Evolutionary conservation across 2,888 invertebrate genomes (phyloP).

Genomic region (Laothoe populi): DNA sequence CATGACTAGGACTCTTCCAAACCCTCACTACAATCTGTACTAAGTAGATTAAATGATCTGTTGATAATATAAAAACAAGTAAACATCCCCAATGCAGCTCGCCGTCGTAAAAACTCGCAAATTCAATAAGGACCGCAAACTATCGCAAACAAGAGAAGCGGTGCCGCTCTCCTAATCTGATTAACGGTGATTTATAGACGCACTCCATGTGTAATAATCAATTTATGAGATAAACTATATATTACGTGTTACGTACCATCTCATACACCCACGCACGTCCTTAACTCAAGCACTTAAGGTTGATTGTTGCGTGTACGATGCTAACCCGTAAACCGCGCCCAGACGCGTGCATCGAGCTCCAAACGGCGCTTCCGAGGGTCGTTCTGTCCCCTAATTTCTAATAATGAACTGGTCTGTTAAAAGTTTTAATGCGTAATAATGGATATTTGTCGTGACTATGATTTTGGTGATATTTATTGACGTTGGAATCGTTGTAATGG

Average conservation of each 20-base stretch:
- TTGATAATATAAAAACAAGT: constrained; percentile 21
- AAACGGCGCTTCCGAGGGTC: constrained; percentile 30
- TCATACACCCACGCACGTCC: constrained; percentile 28
- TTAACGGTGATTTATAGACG: constrained; percentile 72
- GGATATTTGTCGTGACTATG: constrained; percentile 47
- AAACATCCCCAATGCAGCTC: neutral
- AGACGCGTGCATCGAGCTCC: constrained; percentile 38
- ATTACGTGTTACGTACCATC: constrained; percentile 54
- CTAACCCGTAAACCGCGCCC: constrained; percentile 26
- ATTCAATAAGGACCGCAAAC: constrained; percentile 46
- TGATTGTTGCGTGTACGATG: constrained; percentile 29
- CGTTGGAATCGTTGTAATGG: constrained; percentile 20
- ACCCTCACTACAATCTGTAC: neutral
- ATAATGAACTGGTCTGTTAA: constrained; percentile 64
- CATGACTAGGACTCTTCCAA: neutral
- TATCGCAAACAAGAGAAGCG: constrained; percentile 36
- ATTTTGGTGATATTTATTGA: constrained; percentile 36
- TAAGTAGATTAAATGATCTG: constrained; percentile 15
- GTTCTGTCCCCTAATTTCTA: constrained; percentile 55
- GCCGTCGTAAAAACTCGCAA: constrained; percentile 43
- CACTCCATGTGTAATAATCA: constrained; percentile 70
- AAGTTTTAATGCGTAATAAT: constrained; percentile 59
- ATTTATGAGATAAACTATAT: constrained; percentile 79
- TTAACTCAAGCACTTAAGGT: constrained; percentile 30
- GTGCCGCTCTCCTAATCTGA: constrained; percentile 58